These are phyloP conservation scores for mouse (Mus musculus) DNA, from an alignment of 2,113 vertebrate species.

Conservation along the genomic window GRCm39 chr6:93605501-93606000, in stretches of 20 bases:
- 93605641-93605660: neutral
- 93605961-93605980: neutral
- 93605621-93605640: neutral
- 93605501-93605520: neutral
- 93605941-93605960: neutral
- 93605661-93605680: neutral
- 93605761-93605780: neutral
- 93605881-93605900: neutral
- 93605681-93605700: neutral
- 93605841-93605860: neutral
- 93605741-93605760: neutral
- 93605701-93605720: neutral
- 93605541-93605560: neutral
- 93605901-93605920: neutral
- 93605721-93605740: neutral
- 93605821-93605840: neutral
- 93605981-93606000: neutral
- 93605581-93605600: neutral
- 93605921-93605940: neutral
- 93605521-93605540: neutral
- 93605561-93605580: neutral
- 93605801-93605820: neutral
- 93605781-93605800: neutral
- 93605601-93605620: neutral
- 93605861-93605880: neutral